Evolutionary conservation across 2,797 vertebrate species (phyloP).

Genomic region (Characodon lateralis): DNA sequence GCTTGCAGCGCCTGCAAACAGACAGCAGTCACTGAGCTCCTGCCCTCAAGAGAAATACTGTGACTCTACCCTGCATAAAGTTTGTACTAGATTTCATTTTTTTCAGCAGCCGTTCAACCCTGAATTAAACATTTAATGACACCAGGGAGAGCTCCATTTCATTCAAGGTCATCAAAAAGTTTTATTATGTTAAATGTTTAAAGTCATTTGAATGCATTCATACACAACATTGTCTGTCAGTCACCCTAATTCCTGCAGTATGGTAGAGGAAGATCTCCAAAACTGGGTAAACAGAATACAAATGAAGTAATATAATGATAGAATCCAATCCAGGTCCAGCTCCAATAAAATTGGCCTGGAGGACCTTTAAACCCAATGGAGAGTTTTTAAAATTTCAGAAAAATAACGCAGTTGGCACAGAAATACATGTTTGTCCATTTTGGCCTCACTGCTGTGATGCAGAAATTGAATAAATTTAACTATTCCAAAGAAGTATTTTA

Average conservation of each 20-base stretch:
- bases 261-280: neutral
- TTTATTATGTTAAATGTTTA: neutral
- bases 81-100: neutral
- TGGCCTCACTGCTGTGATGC: neutral
- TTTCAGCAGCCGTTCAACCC: neutral
- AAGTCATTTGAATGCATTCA: neutral
- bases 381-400: neutral
- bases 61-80: neutral
- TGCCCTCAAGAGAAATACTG: neutral
- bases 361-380: neutral
- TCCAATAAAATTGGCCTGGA: neutral
- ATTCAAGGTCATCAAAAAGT: neutral
- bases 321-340: neutral
- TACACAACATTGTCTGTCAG: neutral
- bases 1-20: no score
- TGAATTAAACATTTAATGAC: neutral
- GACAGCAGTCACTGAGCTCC: neutral
- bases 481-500: neutral
- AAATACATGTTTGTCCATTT: neutral
- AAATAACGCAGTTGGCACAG: neutral
- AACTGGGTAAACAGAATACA: neutral
- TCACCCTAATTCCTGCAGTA: neutral
- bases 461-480: neutral
- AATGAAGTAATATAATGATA: neutral
- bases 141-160: neutral